These are phyloP conservation scores for Halocynthia roretzi DNA, from an alignment of 23 tunicate genomes.

Conservation along the genomic window DNA sequence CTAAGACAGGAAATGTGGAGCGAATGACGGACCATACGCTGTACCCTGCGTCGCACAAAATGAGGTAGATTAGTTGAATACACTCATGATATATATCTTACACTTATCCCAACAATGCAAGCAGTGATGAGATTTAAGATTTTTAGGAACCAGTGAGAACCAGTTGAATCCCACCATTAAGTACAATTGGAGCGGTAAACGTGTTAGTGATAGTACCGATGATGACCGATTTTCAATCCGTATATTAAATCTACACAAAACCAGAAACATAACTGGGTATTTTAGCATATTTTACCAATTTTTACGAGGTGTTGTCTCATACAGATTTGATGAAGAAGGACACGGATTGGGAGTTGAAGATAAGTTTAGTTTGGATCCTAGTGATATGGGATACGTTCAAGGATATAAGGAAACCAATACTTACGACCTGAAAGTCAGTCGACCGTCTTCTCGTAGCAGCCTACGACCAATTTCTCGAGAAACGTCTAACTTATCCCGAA, in stretches of 20 bases:
- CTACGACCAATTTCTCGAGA: conserved; percentile 7
- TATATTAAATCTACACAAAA: background rate
- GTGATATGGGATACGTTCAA: conserved; percentile 59
- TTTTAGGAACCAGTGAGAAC: too few species aligned
- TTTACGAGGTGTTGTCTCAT: background rate
- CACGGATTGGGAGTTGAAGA: conserved; percentile 62
- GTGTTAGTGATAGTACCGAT: background rate
- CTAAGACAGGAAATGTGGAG: conserved; percentile 74
- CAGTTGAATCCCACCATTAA: too few species aligned
- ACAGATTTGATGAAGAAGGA: conserved; percentile 75
- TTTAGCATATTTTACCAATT: background rate
- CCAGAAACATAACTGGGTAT: background rate
- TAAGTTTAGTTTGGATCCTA: conserved; percentile 28
- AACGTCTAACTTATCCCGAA: conserved; percentile 2
- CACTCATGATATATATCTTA: too few species aligned
- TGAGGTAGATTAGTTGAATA: conserved; percentile 40
- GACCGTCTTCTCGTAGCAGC: conserved; percentile 6
- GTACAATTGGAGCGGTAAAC: too few species aligned
- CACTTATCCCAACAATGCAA: too few species aligned
- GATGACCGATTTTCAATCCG: background rate
- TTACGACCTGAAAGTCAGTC: conserved; percentile 44
- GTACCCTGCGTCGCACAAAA: conserved; percentile 74
- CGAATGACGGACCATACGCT: conserved; percentile 85
- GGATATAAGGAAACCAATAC: conserved; percentile 63
- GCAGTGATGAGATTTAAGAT: too few species aligned